A percentile compares a stretch with the other conserved stretches of the same genome.
phyloP scores from a whole-genome alignment of 2,797 vertebrate species.

The Strix occidentalis region DNA sequence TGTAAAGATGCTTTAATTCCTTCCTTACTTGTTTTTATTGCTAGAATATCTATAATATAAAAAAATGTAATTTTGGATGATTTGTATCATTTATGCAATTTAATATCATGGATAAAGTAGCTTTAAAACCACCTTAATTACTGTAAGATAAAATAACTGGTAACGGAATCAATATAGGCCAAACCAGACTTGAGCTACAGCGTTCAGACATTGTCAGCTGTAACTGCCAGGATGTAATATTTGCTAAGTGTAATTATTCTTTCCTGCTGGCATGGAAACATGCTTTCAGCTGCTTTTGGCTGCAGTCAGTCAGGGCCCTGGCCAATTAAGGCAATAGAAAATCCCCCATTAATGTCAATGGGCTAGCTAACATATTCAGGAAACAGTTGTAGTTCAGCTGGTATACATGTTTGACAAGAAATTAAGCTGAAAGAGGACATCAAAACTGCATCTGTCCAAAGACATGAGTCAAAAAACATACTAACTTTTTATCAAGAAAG shows the following conservation, averaged over 20 bases:
- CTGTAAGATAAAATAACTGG: neutral
- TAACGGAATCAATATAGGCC: neutral
- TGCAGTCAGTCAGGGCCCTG: neutral
- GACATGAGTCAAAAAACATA: neutral
- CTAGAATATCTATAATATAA: neutral
- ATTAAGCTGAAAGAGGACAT: neutral
- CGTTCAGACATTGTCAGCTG: neutral
- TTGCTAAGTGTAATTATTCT: neutral
- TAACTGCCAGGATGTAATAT: neutral
- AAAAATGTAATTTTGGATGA: neutral
- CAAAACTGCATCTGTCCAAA: neutral
- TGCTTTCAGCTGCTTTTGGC: neutral
- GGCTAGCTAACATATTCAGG: neutral
- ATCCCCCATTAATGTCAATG: neutral
- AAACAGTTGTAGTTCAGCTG: neutral
- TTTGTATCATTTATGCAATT: neutral
- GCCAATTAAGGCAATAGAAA: neutral
- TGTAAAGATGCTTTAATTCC: neutral
- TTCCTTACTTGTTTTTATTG: neutral
- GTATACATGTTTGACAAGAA: neutral
- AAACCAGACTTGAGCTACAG: neutral
- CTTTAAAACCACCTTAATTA: neutral
- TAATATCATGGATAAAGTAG: neutral
- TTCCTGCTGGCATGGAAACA: conserved; percentile 26
- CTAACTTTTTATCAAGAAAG: neutral